Conservation (phyloP, 2,888 invertebrate genomes). For the Camponotus fellah region DNA sequence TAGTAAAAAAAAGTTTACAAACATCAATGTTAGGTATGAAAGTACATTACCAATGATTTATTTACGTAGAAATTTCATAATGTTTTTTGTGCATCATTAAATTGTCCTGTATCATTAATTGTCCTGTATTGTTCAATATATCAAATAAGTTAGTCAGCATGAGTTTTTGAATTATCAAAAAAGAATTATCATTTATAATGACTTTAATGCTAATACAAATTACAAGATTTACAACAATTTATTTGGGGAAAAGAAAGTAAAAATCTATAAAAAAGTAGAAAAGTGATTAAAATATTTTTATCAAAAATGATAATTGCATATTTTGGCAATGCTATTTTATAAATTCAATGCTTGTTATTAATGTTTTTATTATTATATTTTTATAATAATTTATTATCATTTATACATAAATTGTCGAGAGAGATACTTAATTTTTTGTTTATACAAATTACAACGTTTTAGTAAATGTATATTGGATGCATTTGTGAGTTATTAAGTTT, state of each 20-base stretch:
- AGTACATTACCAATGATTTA: neutral
- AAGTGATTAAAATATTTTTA: neutral
- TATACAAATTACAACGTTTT: no score
- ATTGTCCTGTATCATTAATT: no score
- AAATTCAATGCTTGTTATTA: neutral
- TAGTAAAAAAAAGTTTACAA: slow-evolving; percentile 21
- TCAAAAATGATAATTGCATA: neutral
- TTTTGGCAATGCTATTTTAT: neutral
- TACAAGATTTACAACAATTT: neutral
- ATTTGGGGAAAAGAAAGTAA: neutral
- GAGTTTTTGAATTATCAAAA: neutral
- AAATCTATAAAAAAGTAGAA: no score
- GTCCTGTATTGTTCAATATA: no score
- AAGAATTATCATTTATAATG: neutral
- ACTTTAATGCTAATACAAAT: no score
- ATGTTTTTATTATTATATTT: neutral
- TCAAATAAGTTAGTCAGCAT: no score
- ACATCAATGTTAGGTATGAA: slow-evolving; percentile 7
- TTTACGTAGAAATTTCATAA: neutral
- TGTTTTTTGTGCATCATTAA: no score
- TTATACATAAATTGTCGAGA: neutral
- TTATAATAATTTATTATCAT: neutral
- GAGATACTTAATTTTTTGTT: no score
- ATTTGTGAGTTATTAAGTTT: slow-evolving; percentile 31
- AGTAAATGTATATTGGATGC: neutral